Conservation (phyloP, 2,797 vertebrate genomes). For the Odontamblyopus lacepedii region DNA sequence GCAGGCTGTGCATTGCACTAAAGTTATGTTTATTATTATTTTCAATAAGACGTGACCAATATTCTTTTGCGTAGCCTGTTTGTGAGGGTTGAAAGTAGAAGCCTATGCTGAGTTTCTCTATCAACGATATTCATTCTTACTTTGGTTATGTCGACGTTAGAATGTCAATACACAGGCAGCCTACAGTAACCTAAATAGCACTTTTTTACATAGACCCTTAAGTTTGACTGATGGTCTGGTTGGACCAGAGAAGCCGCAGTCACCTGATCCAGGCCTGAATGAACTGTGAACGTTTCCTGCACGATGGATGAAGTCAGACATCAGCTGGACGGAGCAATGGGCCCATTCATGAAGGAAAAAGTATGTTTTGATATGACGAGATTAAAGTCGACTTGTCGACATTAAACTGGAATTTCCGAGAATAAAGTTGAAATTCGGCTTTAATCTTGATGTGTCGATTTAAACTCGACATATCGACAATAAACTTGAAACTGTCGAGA, state of each 20-base stretch:
- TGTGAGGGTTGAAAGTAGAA: neutral
- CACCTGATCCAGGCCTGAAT: slow-evolving; percentile 12
- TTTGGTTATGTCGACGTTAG: neutral
- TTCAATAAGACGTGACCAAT: neutral
- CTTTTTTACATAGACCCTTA: neutral
- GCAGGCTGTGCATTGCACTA: neutral
- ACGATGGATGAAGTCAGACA: slow-evolving; percentile 26
- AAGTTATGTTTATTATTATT: neutral
- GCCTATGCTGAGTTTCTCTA: neutral
- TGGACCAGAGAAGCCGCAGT: neutral
- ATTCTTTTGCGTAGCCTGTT: no score
- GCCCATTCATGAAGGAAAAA: no score
- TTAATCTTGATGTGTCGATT: no score
- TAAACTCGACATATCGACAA: no score
- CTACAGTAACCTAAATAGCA: neutral
- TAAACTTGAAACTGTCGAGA: no score
- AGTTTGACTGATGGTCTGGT: slow-evolving; percentile 12
- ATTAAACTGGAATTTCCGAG: no score
- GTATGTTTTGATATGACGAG: no score
- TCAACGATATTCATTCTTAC: neutral
- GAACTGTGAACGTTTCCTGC: slow-evolving; percentile 20
- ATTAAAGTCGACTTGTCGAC: no score
- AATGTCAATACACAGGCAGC: neutral
- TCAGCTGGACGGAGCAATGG: neutral
- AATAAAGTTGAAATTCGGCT: no score